These are phyloP conservation scores for Prietella phreatophila DNA, from an alignment of 2,113 vertebrate genomes.

Conservation along the genomic window DNA sequence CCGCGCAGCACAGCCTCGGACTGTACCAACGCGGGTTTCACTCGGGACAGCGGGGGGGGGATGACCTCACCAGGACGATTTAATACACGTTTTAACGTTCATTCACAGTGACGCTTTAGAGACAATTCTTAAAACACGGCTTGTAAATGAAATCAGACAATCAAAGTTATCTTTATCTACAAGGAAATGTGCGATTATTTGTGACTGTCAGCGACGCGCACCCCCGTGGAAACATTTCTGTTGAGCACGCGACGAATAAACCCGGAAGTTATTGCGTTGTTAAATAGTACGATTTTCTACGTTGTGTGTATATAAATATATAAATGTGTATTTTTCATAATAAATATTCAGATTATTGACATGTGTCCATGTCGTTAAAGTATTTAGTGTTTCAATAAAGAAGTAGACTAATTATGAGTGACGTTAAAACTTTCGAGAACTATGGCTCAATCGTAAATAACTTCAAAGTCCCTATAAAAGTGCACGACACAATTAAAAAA, in stretches of 20 bases:
- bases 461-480: not conserved
- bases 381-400: not conserved
- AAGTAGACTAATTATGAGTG: not conserved
- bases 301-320: too few relatives aligned
- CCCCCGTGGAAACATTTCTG: not conserved
- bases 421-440: not conserved
- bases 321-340: too few relatives aligned
- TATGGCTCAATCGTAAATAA: not conserved
- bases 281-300: not conserved
- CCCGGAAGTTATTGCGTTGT: constrained; percentile 5
- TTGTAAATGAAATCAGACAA: not conserved
- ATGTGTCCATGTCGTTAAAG: not conserved
- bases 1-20: constrained; percentile 43
- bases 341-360: not conserved
- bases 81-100: not conserved
- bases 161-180: not conserved
- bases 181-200: too few relatives aligned
- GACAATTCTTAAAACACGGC: rapidly evolving
- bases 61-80: not conserved
- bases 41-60: not conserved
- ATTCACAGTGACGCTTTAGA: not conserved
- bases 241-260: not conserved
- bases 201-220: rapidly evolving
- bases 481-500: not conserved
- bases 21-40: constrained; percentile 25